These are phyloP conservation scores for Amitus sp. DNA, from an alignment of 2,888 invertebrate species.

Conservation along the genomic window DNA sequence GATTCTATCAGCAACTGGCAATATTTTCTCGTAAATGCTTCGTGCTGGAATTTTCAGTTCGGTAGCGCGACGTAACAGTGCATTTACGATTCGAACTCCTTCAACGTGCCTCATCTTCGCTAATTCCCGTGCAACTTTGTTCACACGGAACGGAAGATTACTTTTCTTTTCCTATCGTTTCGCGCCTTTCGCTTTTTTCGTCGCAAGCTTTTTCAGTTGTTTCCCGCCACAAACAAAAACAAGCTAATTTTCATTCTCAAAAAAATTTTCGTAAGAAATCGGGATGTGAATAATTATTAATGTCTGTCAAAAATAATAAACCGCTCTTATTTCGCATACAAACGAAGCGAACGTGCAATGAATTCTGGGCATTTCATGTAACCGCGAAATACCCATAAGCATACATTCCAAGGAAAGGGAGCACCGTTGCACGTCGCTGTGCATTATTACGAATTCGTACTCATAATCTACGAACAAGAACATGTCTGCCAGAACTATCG, in stretches of 20 bases:
- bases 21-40: conserved; percentile 15
- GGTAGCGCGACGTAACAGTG: conserved; percentile 33
- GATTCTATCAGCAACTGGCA: no score
- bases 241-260: no score
- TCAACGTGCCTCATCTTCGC: conserved; percentile 28
- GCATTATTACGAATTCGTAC: conserved; percentile 32
- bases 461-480: conserved; percentile 35
- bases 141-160: conserved; percentile 26
- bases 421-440: conserved; percentile 18
- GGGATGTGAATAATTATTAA: no score
- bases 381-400: conserved; percentile 16
- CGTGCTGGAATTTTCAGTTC: conserved; percentile 29
- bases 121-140: conserved; percentile 29
- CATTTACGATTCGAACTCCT: conserved; percentile 34
- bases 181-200: conserved; percentile 31
- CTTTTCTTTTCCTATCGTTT: conserved; percentile 24
- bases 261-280: no score
- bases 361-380: not conserved
- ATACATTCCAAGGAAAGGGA: conserved; percentile 11
- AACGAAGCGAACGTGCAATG: not conserved
- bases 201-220: no score
- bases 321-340: conserved; percentile 11
- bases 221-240: no score
- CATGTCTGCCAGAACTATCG: conserved; percentile 30
- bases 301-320: no score